Evolutionary conservation across 2,113 vertebrate genomes (phyloP), one percentile per base, ranked within the genome.

Genomic region (Gobius niger): DNA sequence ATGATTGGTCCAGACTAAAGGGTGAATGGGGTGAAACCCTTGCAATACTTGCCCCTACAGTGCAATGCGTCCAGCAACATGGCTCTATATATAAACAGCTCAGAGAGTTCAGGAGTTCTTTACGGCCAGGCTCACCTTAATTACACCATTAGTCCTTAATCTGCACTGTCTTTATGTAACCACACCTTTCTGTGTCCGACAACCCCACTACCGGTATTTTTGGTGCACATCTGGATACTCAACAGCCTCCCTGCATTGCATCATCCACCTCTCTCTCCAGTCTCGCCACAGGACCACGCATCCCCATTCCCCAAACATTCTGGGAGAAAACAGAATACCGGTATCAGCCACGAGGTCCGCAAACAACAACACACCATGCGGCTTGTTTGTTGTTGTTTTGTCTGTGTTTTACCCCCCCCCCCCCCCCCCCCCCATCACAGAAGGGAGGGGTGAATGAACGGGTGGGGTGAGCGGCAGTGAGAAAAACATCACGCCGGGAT

Each of bases 401-500:
- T 56, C 44, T 82, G 63, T 15, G 75, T 76, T 75, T 53, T 24
- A 12, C 13, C 10, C 10, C 13, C 14, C 14, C 1, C 6, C 5
- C 73, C 65, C 11, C 13, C 10, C 10, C 13, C 14, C 14, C 1
- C 6, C 5, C 73, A 67, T 63, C 78, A 73, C 47, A 50, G 0
- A 63, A 82, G 73, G 80, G 78, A 70, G 78, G 76, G 74, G 75
- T 56, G 47, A 63, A 67, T 67, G 44, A 65, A 34, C 13, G 85
- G 86, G 82, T 84, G 88, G 86, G 88, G 85, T 87, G 70, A 64
- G 63, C 40, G n/a, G 47, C 42, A 34, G 44, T 34, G 83, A 85
- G 86, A 82, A 88, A 88, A 87, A 86, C 89, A 82, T 83, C 83
- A 82, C 70, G 81, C 76, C 82, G 62, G 68, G 87, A 90, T 88